phyloP scores from a whole-genome alignment of 2,888 invertebrate species.

The Papilio gigon region DNA sequence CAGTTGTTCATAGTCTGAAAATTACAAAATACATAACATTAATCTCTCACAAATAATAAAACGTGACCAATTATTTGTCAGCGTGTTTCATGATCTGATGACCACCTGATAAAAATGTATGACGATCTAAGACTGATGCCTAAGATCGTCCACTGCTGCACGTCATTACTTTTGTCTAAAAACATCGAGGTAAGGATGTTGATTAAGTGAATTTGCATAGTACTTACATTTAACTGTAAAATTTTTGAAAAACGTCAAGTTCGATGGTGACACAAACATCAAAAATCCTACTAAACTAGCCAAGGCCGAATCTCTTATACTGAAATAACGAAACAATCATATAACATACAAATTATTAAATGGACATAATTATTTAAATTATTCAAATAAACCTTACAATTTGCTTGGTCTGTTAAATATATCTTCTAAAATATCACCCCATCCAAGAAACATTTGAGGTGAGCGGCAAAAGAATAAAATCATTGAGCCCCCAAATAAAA shows the following conservation, averaged over 20 bases:
- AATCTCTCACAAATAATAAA: not conserved
- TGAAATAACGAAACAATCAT: constrained; percentile 50
- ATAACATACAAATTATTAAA: constrained; percentile 29
- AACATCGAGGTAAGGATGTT: not conserved
- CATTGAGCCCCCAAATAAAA: constrained; percentile 66
- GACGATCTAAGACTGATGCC: no score
- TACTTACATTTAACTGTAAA: constrained; percentile 59
- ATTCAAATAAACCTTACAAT: constrained; percentile 54
- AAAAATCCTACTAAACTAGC: constrained; percentile 56
- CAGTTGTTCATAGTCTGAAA: constrained; percentile 60
- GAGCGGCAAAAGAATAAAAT: constrained; percentile 67
- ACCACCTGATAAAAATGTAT: no score
- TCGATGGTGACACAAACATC: constrained; percentile 63
- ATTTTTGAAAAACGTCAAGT: constrained; percentile 54
- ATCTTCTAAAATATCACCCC: constrained; percentile 58
- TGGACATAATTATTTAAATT: constrained; percentile 1
- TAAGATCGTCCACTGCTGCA: no score
- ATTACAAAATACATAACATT: constrained; percentile 12
- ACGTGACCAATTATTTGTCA: no score
- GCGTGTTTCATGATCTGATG: no score
- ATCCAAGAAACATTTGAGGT: constrained; percentile 70
- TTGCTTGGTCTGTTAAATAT: constrained; percentile 45
- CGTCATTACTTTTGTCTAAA: no score
- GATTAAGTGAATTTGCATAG: not conserved
- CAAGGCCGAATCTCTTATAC: constrained; percentile 63